These are phyloP conservation scores for Syngnathus typhle DNA, from an alignment of 2,113 vertebrate species.

Conservation along the genomic window DNA sequence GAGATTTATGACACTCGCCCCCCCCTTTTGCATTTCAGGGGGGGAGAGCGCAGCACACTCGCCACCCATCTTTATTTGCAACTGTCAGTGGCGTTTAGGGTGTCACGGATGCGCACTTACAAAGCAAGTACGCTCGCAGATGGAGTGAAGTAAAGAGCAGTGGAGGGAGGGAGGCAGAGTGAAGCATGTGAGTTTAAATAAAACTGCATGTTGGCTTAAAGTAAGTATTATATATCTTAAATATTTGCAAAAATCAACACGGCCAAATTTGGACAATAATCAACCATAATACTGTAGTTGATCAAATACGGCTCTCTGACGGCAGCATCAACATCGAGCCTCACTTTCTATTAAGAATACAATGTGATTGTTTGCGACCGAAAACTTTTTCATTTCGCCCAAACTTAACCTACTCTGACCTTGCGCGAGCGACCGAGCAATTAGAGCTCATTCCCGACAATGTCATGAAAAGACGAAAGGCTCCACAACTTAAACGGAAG, in stretches of 20 bases:
- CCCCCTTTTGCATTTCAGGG: conserved; percentile 67
- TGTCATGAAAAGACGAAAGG: conserved; percentile 43
- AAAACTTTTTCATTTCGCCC: neutral
- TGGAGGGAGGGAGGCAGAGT: conserved; percentile 14
- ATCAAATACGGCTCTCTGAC: neutral
- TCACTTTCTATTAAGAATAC: neutral
- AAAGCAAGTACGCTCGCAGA: conserved; percentile 29
- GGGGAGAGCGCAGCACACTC: conserved; percentile 53
- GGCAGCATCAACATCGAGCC: neutral
- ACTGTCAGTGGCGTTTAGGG: conserved; percentile 70
- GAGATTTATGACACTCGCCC: conserved; percentile 79
- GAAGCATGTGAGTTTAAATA: neutral
- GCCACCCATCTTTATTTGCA: conserved; percentile 79
- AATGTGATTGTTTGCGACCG: neutral
- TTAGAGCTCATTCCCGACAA: conserved; percentile 40
- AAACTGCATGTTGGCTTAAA: neutral
- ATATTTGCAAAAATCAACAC: too few relatives aligned
- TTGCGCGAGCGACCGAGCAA: conserved; percentile 31
- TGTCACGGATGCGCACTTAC: conserved; percentile 30
- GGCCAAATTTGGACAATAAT: too few relatives aligned
- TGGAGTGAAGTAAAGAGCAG: conserved; percentile 23
- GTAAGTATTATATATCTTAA: too few relatives aligned
- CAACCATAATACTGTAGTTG: too few relatives aligned
- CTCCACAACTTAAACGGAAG: conserved; percentile 51
- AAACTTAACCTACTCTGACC: conserved; percentile 5